Evolutionary conservation across 2,888 invertebrate species (phyloP), one percentile per base, ranked within the genome.

Genomic region (Pollenia labialis): DNA sequence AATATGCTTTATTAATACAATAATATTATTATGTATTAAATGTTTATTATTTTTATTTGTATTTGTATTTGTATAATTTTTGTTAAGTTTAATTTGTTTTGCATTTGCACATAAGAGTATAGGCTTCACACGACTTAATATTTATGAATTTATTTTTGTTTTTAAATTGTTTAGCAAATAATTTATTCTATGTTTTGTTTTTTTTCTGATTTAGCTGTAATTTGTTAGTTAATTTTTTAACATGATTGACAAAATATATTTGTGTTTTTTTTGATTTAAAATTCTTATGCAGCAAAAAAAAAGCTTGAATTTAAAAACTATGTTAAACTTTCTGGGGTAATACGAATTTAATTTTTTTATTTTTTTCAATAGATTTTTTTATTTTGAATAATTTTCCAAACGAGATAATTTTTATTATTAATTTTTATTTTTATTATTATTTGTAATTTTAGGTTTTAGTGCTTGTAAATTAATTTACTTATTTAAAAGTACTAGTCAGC

Each of bases 201-300:
- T 42, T 72, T 62, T 58, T 75, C 85, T 50, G 74, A 11, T 60
- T 81, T 84, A 81, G 46, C 75, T 72, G 42, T 62, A 64, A 71
- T 71, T 56, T 81, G 71, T 74, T 85, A 77, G 46, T 83, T 89
- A 88, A 89, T 90, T 88, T 90, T 69, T 90, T 90, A 91, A 91
- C 90, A 91, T 91, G 91, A 90, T 92, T 90, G 91, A 91, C 91
- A 90, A 89, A 89, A 90, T 90, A 88, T 90, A 89, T 90, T 88
- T 80, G 58, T 82, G 81, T 79, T 79, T 52, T 40, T 54, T 87
- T 81, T 86, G 88, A 86, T 87, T 83, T 50, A 69, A 69, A 68
- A 74, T 80, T 85, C 58, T 66, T 76, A 46, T 85, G 85, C 82
- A 80, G 85, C 84, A 85, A 84, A 86, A 87, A 80, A 85, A 80